Percentiles rank a stretch among this genome's conserved stretches.
phyloP scores from a whole-genome alignment of 2,888 invertebrate genomes.

The Athripsodes cinereus region DNA sequence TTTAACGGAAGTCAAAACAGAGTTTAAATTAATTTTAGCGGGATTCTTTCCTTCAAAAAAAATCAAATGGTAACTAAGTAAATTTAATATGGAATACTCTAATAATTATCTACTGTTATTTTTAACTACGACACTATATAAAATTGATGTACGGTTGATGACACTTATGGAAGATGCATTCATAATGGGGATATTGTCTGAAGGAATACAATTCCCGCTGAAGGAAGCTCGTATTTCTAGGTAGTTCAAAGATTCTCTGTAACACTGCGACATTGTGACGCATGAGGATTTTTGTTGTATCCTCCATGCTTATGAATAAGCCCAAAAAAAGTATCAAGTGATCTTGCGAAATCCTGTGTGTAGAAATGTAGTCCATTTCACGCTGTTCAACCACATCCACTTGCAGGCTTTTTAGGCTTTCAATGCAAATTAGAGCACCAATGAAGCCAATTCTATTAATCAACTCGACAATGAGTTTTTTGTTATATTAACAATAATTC shows the following conservation, averaged over 20 bases:
- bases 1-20: too few relatives aligned
- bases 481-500: neutral
- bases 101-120: too few relatives aligned
- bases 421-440: slow-evolving; percentile 14
- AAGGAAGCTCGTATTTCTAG: slow-evolving; percentile 7
- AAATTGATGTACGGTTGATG: neutral
- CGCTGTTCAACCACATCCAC: slow-evolving; percentile 3
- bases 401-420: slow-evolving; percentile 1
- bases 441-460: slow-evolving; percentile 18
- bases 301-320: slow-evolving; percentile 16
- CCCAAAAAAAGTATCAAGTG: slow-evolving; percentile 23
- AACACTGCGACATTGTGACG: neutral
- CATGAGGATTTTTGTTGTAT: slow-evolving; percentile 6
- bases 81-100: too few relatives aligned
- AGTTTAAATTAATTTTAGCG: too few relatives aligned
- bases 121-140: too few relatives aligned
- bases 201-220: slow-evolving; percentile 17
- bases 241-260: slow-evolving; percentile 6
- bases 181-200: slow-evolving; percentile 17
- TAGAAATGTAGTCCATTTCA: slow-evolving; percentile 1
- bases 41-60: too few relatives aligned
- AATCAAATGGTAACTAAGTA: too few relatives aligned
- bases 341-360: slow-evolving; percentile 24
- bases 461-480: slow-evolving; percentile 1
- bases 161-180: slow-evolving; percentile 10